Base-by-base conservation (phyloP, 2,888 invertebrate genomes). In the Deilephila porcellus region DNA sequence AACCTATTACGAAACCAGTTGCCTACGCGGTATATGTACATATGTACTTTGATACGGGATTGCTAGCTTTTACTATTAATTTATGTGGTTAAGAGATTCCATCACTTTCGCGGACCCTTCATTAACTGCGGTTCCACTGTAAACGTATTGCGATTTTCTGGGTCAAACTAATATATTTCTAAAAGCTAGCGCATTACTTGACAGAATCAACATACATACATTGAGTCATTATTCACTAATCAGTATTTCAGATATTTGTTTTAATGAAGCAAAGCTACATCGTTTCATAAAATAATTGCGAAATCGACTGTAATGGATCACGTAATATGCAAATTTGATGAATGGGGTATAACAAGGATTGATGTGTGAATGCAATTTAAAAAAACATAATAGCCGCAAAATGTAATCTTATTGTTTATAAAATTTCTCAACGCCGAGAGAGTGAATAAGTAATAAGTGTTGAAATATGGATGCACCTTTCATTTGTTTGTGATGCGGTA, bases 41-140 rank as follows among this genome's bases (percentile, higher is more conserved):
- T 64, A 74, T 60, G 80, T 85, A 85, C 86, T 86, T 83, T 82
- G 85, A 86, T 86, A 91, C 86, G 88, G 91, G 91, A 93, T 85
- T 87, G 86, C 86, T 86, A 86, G 87, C 93, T 94, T 93, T 94
- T 94, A 94, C 94, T 92, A 82, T 88, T 88, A 88, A 90, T 90
- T 86, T 88, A 88, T 91, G 89, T 88, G 87, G 88, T 92, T 90
- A 84, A 83, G 80, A 86, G 81, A 87, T 85, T 85, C 87, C 86
- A 81, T 77, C 85, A 82, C 86, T 87, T 86, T 87, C 85, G 85
- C 74, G 72, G 63, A 74, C 85, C 84, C 82, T 82, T 83, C 78
- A 81, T 86, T 86, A 86, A 82, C 81, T 86, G 84, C 79, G 83
- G 84, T 86, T 81, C 77, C 79, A 79, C 81, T 85, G 81, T 77